Base-by-base conservation (phyloP, 2,113 vertebrate species). In the Mola mola region DNA sequence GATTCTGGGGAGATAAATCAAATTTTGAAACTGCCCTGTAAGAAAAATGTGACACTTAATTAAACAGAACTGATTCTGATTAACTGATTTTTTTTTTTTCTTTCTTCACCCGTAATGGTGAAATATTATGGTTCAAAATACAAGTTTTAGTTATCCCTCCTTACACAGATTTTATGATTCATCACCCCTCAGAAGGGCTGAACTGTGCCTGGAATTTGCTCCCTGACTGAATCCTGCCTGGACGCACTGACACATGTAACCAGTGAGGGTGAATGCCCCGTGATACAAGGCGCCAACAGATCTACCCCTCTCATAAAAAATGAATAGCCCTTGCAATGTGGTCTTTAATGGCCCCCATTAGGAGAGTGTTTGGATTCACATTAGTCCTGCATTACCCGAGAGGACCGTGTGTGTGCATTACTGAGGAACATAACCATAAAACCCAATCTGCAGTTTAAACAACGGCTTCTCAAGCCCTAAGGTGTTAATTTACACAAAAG, bases 261-360 rank as follows among this genome's bases (percentile, higher is more conserved):
- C 51, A 70, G 57, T 24, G 42, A 61, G 34, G 46, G 64, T 59
- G 50, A 60, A 68, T 47, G 59, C 10, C 69, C 59, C 46, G n/a
- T 19, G 53, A 81, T 65, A 22, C n/a, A 42, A 68, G 75, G 52
- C 52, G 41, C 74, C 76, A 58, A 78, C 61, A 68, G 55, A 78
- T 66, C 72, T 65, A 44, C 61, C 66, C 41, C 21, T 38, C 79
- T 88, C 84, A 88, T 88, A 74, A 89, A 88, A 84, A 87, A 88
- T 87, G 58, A 59, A 88, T 84, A 33, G 44, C 62, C 65, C 66
- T 65, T 55, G 48, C 73, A 49, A 13, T 80, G 67, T 69, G 73
- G 72, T 46, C 44, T 72, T 76, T 82, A 89, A 86, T 87, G 51
- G 71, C 17, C 71, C 66, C 81, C 72, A 87, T 88, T 85, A 87